phyloP scores from a whole-genome alignment of 2,888 invertebrate species.

The Xestia c-nigrum region DNA sequence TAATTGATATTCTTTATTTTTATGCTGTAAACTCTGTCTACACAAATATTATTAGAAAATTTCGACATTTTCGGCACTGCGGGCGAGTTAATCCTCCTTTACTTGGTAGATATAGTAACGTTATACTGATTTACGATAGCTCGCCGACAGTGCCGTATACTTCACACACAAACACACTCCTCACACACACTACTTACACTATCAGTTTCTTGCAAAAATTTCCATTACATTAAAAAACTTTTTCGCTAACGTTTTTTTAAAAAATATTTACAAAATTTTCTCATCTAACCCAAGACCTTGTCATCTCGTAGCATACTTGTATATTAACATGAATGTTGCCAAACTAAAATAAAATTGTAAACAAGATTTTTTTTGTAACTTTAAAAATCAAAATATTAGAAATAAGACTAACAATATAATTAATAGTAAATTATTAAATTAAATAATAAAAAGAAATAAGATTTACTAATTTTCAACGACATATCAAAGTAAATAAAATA shows the following conservation, averaged over 20 bases:
- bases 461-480: conserved; percentile 54
- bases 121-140: background rate
- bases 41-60: conserved; percentile 41
- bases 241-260: conserved; percentile 71
- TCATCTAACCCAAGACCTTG: conserved; percentile 58
- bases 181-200: conserved; percentile 71
- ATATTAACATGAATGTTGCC: conserved; percentile 67
- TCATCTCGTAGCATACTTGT: conserved; percentile 57
- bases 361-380: conserved; percentile 3
- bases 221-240: conserved; percentile 76
- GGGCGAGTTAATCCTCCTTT: background rate
- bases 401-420: conserved; percentile 43
- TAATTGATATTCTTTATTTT: conserved; percentile 20
- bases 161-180: conserved; percentile 56
- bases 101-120: background rate
- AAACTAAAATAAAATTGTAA: conserved; percentile 18
- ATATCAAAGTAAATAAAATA: conserved; percentile 48
- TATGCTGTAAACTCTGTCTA: conserved; percentile 28
- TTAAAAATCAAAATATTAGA: conserved; percentile 28
- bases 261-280: conserved; percentile 84
- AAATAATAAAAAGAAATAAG: conserved; percentile 35
- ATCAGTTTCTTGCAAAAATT: conserved; percentile 75
- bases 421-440: conserved; percentile 32
- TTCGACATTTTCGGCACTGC: conserved; percentile 24
- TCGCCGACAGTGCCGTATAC: conserved; percentile 32